Evolutionary conservation across 2,888 invertebrate genomes (phyloP).

Genomic region (Molanna angustata): DNA sequence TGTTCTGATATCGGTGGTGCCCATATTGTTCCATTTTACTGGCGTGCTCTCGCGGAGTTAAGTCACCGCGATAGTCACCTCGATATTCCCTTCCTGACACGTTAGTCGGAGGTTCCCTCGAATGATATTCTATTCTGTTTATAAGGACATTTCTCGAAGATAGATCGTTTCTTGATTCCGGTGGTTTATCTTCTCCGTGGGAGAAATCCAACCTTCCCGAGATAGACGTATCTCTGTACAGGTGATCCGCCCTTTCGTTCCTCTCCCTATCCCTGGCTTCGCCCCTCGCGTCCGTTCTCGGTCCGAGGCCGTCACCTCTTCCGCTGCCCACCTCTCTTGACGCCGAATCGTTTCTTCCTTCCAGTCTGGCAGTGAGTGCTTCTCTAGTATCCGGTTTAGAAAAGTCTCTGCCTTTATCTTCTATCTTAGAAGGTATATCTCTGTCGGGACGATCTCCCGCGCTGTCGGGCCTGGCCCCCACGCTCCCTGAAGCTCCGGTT

Average conservation of each 20-base stretch:
- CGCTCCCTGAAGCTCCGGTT: slow-evolving; percentile 46
- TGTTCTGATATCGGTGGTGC: slow-evolving; percentile 50
- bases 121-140: slow-evolving; percentile 27
- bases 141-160: slow-evolving; percentile 20
- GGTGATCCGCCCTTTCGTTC: slow-evolving; percentile 17
- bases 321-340: slow-evolving; percentile 29
- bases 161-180: slow-evolving; percentile 16
- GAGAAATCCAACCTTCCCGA: slow-evolving; percentile 25
- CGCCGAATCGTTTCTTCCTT: slow-evolving; percentile 19
- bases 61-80: slow-evolving; percentile 23
- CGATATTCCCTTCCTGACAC: slow-evolving; percentile 18
- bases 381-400: slow-evolving; percentile 29
- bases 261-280: slow-evolving; percentile 20
- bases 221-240: slow-evolving; percentile 22
- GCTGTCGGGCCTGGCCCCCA: slow-evolving; percentile 44
- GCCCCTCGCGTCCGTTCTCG: slow-evolving; percentile 33
- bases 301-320: slow-evolving; percentile 29
- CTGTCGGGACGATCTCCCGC: slow-evolving; percentile 44
- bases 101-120: slow-evolving; percentile 16
- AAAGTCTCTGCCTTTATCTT: slow-evolving; percentile 30
- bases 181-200: slow-evolving; percentile 21
- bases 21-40: slow-evolving; percentile 35
- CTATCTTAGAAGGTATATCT: slow-evolving; percentile 35
- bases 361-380: slow-evolving; percentile 30
- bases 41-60: slow-evolving; percentile 21